These are phyloP conservation scores for Crypturellus tataupa DNA, from an alignment of 2,797 vertebrate genomes.

Conservation along the genomic window DNA sequence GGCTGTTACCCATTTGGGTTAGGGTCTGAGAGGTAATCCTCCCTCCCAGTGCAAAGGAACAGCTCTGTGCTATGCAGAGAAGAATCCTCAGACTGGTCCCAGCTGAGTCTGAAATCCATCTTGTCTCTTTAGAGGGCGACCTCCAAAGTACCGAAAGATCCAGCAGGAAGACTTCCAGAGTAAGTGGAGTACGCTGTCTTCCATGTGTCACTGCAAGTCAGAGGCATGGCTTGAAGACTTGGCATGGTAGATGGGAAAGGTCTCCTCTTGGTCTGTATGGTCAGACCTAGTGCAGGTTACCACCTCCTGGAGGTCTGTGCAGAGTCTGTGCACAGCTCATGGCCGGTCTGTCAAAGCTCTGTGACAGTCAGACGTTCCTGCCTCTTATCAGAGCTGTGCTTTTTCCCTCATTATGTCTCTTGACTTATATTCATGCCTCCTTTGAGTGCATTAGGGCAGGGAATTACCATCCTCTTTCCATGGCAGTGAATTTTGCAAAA, in stretches of 20 bases:
- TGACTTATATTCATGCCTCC: neutral
- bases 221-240: neutral
- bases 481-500: neutral
- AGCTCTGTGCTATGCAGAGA: neutral
- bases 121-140: constrained; percentile 90
- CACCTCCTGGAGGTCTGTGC: neutral
- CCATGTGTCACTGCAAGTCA: neutral
- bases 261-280: neutral
- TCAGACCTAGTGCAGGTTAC: neutral
- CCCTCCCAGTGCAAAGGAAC: neutral
- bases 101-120: constrained; percentile 8
- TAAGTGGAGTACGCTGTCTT: constrained; percentile 77
- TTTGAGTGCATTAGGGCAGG: neutral
- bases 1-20: neutral
- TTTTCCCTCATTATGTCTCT: rapidly evolving
- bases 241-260: neutral
- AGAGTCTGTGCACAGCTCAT: neutral
- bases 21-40: neutral
- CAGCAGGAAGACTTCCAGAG: constrained; percentile 94
- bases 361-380: rapidly evolving
- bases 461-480: neutral
- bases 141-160: constrained; percentile 95
- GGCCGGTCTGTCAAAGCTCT: neutral
- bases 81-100: neutral
- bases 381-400: neutral